These are phyloP conservation scores for Sarcophaga bullata DNA, from an alignment of 1,140 invertebrate genomes.

Conservation along the genomic window DNA sequence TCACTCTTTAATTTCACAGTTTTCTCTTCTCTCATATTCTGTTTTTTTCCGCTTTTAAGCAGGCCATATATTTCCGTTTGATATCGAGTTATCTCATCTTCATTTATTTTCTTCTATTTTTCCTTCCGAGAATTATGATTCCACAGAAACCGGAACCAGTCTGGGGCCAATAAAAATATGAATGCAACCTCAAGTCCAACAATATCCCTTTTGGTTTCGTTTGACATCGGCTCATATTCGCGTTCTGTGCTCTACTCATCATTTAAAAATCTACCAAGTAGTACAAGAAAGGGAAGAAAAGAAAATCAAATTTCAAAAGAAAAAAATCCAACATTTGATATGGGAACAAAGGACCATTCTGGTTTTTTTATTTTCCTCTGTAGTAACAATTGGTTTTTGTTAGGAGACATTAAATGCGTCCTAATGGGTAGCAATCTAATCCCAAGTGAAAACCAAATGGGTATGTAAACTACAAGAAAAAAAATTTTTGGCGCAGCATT, in stretches of 20 bases:
- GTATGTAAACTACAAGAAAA: too few species aligned
- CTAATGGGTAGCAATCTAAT: too few species aligned
- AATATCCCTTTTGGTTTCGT: slow-evolving; percentile 64
- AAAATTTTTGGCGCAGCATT: too few species aligned
- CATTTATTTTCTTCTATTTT: slow-evolving; percentile 27
- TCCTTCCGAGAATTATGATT: slow-evolving; percentile 50
- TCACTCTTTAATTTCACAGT: too few species aligned
- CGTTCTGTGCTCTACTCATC: slow-evolving; percentile 72
- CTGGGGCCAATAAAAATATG: slow-evolving; percentile 43
- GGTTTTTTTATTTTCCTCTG: not conserved
- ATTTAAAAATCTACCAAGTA: slow-evolving; percentile 78
- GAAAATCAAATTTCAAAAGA: not conserved
- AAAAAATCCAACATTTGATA: not conserved
- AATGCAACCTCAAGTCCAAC: slow-evolving; percentile 56
- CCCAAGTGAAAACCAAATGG: too few species aligned
- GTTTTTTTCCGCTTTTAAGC: too few species aligned
- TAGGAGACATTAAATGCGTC: too few species aligned
- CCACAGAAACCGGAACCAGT: slow-evolving; percentile 41
- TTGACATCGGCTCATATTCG: slow-evolving; percentile 62
- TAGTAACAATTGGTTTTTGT: too few species aligned
- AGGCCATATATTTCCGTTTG: too few species aligned
- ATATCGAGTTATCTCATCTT: not conserved
- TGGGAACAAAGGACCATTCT: not conserved
- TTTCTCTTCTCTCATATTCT: too few species aligned
- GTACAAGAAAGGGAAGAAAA: slow-evolving; percentile 44